Evolutionary conservation across 2,888 invertebrate genomes (phyloP), one percentile per base, ranked within the genome.

Genomic region (Orthosia incerta): DNA sequence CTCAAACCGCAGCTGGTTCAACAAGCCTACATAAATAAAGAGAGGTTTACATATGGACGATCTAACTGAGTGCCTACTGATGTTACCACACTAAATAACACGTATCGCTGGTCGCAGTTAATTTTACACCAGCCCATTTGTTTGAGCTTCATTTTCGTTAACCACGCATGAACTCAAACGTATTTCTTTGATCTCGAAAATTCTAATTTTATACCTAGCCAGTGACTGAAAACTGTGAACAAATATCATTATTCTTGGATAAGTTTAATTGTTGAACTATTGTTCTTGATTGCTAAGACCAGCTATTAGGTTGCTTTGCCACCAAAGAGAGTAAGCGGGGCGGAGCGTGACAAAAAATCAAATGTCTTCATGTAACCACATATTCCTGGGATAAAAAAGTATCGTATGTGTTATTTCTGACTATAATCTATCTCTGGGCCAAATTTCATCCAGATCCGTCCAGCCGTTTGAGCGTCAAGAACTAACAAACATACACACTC

Each of bases 61-160:
- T 76, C 76, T 80, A 77, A 88, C 87, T 81, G 86, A 89, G 87
- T 86, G 80, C 69, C 73, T 83, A 83, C 84, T 79, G 81, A 83
- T 88, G 88, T 88, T 88, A 89, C 87, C 85, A 79, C 86, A 88
- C 75, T 84, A 83, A 88, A 87, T 86, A 86, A 80, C 82, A 87
- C 84, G 86, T 86, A 83, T 88, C 83, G 80, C 84, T 87, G 84
- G 84, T 83, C 74, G 79, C 81, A 80, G 79, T 87, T 85, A 86
- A 91, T 91, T 81, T 82, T 77, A 60, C 63, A 77, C 59, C 61
- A 62, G 20, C 62, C 71, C 76, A 83, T 84, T 79, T 83, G 80
- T 85, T 79, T 56, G 61, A 79, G 65, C 67, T 72, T 78, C 65
- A 76, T 73, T 73, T 80, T 83, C 62, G 72, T 74, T 71, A 71